Base-by-base conservation (phyloP, 2,888 invertebrate genomes). In the Junonia oenone region DNA sequence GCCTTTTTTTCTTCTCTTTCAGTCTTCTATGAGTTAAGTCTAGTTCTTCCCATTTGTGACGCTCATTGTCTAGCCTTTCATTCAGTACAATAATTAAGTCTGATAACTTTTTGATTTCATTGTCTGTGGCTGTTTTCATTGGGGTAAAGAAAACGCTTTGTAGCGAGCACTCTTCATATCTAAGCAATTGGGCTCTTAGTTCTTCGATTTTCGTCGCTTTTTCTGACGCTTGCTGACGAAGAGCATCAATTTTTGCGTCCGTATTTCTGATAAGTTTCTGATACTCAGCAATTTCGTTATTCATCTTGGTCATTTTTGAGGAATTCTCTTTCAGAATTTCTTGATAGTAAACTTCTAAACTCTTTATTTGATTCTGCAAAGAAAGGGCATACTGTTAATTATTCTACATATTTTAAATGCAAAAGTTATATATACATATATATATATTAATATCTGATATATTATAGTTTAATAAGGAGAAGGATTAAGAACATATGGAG, bases 41-140 rank as follows among this genome's bases (percentile, higher is more conserved):
- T 13, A 94, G 70, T 63, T 92, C 92, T 8, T 92, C 92, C 67
- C 88, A 90, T 68, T 91, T 92, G 45, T 84, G 91, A 61, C 92
- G 88, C 70, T 94, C 94, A 6, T 78, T 70, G 49, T 93, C 92
- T 33, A 94, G 63, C 61, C 93, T 90, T 26, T 83, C 81, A 65
- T 93, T 93, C 35, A 93, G 76, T 0, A 89, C 82, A 5, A 91
- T 78, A 0, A 93, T 84, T 40, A 94, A 72, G 55, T 93, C 93
- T 1, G 94, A 73, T 2, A 94, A 74, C 46, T 92, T 84, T 56
- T 91, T 83, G 13, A 92, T 90, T 79, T 94, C 94, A 43, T 91
- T 92, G 70, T 94, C 93, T 0, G 92, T 90, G 0, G 92, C 91
- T 2, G 91, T 86, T 63, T 91, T 91, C 81, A 91, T 83, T 6